Conservation (phyloP, 2,888 invertebrate genomes). For the Bombylius major region DNA sequence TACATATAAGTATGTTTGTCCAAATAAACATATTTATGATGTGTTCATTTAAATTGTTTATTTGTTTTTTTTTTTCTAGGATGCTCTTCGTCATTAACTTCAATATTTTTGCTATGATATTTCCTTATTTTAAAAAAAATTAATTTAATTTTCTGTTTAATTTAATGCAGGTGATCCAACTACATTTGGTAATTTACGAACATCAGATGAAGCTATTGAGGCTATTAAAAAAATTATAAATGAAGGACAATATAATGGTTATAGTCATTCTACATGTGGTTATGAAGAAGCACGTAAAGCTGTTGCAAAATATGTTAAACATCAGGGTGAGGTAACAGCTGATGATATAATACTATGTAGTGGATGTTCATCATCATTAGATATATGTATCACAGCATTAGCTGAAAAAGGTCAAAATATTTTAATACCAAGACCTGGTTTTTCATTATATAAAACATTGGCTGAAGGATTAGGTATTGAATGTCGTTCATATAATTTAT, state of each 20-base stretch:
- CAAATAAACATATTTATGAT: too few species aligned
- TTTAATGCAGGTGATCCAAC: slow-evolving; percentile 76
- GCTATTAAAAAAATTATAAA: slow-evolving; percentile 63
- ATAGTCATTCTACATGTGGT: slow-evolving; percentile 76
- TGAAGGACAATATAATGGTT: slow-evolving; percentile 71
- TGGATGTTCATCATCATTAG: slow-evolving; percentile 92
- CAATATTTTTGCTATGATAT: too few species aligned
- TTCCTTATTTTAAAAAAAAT: background rate
- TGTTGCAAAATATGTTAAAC: slow-evolving; percentile 73
- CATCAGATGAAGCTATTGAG: slow-evolving; percentile 65
- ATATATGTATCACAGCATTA: slow-evolving; percentile 79
- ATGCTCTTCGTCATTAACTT: too few species aligned
- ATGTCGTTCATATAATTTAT: slow-evolving; percentile 59
- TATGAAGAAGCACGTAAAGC: slow-evolving; percentile 64
- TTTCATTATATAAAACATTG: slow-evolving; percentile 82
- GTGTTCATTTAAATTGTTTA: too few species aligned
- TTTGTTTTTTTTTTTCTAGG: too few species aligned
- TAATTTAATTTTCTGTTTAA: slow-evolving; percentile 11
- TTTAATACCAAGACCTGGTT: slow-evolving; percentile 80
- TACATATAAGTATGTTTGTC: too few species aligned
- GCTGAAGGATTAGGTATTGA: slow-evolving; percentile 72
- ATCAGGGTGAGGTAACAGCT: slow-evolving; percentile 41
- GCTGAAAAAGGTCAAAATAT: slow-evolving; percentile 88
- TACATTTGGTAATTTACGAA: slow-evolving; percentile 81
- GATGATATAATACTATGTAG: slow-evolving; percentile 86